Evolutionary conservation across 37 sponge, comb jelly and placozoan genomes (phyloP).

Genomic region (Bolinopsis microptera): DNA sequence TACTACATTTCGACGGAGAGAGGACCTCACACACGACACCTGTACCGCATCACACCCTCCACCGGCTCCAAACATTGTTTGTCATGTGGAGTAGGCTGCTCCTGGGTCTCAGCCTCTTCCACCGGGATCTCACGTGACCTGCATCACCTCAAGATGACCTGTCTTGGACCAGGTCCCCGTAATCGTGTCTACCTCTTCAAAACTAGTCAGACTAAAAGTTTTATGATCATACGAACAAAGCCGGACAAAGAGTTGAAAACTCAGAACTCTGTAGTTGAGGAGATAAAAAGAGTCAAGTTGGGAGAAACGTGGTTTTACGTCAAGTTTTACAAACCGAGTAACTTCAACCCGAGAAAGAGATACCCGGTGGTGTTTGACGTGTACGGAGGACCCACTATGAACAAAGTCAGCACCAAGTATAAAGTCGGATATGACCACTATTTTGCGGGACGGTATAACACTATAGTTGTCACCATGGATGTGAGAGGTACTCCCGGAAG

Average conservation of each 20-base stretch:
- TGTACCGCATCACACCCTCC: conserved; percentile 2
- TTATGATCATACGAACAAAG: neutral
- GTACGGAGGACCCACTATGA: neutral
- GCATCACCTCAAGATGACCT: neutral
- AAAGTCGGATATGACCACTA: neutral
- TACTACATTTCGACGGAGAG: conserved; percentile 12
- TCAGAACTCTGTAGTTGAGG: neutral
- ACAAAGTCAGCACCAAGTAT: neutral
- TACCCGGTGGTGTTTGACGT: neutral
- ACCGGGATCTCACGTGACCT: neutral
- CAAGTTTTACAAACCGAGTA: neutral
- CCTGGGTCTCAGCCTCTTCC: neutral
- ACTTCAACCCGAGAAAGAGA: neutral
- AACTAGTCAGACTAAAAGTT: neutral
- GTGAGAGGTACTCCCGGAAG: conserved; percentile 21
- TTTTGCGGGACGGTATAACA: neutral
- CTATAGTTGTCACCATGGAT: neutral
- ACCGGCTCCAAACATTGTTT: conserved; percentile 43
- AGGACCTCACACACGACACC: conserved; percentile 1
- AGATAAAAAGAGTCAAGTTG: neutral
- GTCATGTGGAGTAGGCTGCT: neutral
- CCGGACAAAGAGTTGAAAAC: neutral
- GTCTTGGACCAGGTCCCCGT: conserved; percentile 1
- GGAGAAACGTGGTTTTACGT: neutral
- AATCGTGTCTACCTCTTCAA: neutral